A percentile compares a stretch with the other conserved stretches of the same genome.
Evolutionary conservation across 2,888 invertebrate genomes (phyloP).

Genomic region (Agrotis clavis): DNA sequence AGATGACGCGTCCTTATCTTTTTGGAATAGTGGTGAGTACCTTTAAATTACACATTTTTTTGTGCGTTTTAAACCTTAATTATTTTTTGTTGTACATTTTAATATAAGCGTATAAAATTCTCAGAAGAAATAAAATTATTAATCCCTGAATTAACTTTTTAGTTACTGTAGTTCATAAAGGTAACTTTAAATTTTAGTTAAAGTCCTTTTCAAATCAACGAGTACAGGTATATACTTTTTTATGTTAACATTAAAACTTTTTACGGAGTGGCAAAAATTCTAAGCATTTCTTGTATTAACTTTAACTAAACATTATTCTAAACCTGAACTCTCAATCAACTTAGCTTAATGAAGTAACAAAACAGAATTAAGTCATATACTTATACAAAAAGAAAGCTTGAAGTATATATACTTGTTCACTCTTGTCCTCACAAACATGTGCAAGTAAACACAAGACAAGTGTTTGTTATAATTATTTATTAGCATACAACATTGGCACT

Average conservation of each 20-base stretch:
- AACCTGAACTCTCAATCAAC: neutral
- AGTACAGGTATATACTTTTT: too few relatives aligned
- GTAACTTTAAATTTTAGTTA: neutral
- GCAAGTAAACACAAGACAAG: conserved; percentile 7
- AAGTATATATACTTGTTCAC: conserved; percentile 27
- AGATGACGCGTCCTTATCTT: conserved; percentile 72
- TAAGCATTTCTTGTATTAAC: too few relatives aligned
- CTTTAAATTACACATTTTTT: neutral
- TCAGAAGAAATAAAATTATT: neutral
- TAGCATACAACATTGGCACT: conserved; percentile 15
- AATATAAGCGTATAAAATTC: neutral
- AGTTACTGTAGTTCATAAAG: too few relatives aligned
- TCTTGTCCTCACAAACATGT: conserved; percentile 6
- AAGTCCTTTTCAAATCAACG: too few relatives aligned
- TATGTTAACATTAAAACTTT: too few relatives aligned
- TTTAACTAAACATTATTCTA: too few relatives aligned
- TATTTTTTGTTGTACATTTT: neutral
- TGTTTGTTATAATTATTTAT: conserved; percentile 32
- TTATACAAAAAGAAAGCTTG: conserved; percentile 18
- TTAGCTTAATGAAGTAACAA: neutral
- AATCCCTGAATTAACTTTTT: too few relatives aligned
- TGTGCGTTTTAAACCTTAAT: conserved; percentile 5
- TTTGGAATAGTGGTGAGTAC: conserved; percentile 78
- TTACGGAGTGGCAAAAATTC: too few relatives aligned
- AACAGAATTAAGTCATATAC: neutral